A percentile compares a stretch with the other conserved stretches of the same genome.
phyloP scores from a whole-genome alignment of 2,797 vertebrate species.

The Yasuhikotakia modesta region DNA sequence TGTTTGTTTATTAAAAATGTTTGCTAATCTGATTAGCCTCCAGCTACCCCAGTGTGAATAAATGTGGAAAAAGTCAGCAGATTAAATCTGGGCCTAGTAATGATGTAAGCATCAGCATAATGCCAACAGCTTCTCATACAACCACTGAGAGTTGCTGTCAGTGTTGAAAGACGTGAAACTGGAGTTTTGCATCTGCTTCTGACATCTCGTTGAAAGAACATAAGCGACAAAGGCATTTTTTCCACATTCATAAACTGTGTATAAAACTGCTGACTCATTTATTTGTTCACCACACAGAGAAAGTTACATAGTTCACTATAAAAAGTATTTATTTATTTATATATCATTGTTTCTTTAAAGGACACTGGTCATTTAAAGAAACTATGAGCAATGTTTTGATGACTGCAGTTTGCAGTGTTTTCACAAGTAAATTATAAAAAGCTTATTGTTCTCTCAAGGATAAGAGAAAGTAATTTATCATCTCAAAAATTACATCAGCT shows the following conservation, averaged over 20 bases:
- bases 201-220: neutral
- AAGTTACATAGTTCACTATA: too few species aligned
- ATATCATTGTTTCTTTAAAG: too few species aligned
- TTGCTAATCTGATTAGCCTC: neutral
- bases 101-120: conserved; percentile 12
- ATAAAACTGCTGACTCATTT: neutral
- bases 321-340: too few species aligned
- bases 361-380: too few species aligned
- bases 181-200: neutral
- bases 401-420: neutral
- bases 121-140: conserved; percentile 5
- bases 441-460: neutral
- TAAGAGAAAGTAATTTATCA: conserved; percentile 1
- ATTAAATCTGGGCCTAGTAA: conserved; percentile 3
- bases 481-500: conserved; percentile 20
- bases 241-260: neutral
- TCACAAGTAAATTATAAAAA: neutral
- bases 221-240: neutral
- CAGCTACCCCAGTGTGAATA: neutral
- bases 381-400: conserved; percentile 1
- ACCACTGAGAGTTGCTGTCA: conserved; percentile 8
- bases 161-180: neutral
- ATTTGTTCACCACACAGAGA: too few species aligned
- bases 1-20: conserved; percentile 8
- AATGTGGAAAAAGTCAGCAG: neutral